Percentiles rank a stretch among this genome's conserved stretches.
These are phyloP conservation scores for Peromyscus aztecus DNA, from an alignment of 2,797 vertebrate genomes.

Conservation along the genomic window DNA sequence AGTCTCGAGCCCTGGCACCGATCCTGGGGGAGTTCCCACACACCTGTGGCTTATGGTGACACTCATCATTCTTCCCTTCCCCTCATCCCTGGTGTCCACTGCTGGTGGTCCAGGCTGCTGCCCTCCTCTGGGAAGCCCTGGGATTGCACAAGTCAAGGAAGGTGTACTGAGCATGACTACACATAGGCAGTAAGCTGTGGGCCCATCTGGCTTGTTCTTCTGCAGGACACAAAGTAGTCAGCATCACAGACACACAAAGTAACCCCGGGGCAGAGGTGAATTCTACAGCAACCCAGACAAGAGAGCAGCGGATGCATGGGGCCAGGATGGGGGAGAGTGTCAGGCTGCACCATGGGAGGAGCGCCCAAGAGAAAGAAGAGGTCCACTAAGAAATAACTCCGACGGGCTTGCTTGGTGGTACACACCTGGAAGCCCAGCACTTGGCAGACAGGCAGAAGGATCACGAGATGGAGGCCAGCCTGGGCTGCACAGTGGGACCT, in stretches of 20 bases:
- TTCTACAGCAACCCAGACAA: neutral
- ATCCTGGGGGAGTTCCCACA: neutral
- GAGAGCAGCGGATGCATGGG: fast-evolving
- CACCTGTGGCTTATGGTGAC: neutral
- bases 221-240: neutral
- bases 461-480: no score
- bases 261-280: neutral
- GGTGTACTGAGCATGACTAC: neutral
- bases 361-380: neutral
- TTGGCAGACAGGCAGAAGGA: neutral
- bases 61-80: neutral
- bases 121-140: neutral
- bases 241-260: neutral
- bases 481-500: neutral
- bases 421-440: neutral
- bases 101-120: neutral
- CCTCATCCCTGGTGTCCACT: neutral
- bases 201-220: neutral
- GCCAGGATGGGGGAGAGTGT: fast-evolving
- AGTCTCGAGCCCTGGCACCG: neutral
- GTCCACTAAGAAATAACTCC: neutral
- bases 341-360: fast-evolving
- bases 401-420: neutral
- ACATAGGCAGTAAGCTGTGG: neutral
- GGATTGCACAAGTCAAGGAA: neutral